Evolutionary conservation across 64 coral and sea anemone genomes (phyloP), one percentile per base, ranked within the genome.

Genomic region (Orbicella faveolata): DNA sequence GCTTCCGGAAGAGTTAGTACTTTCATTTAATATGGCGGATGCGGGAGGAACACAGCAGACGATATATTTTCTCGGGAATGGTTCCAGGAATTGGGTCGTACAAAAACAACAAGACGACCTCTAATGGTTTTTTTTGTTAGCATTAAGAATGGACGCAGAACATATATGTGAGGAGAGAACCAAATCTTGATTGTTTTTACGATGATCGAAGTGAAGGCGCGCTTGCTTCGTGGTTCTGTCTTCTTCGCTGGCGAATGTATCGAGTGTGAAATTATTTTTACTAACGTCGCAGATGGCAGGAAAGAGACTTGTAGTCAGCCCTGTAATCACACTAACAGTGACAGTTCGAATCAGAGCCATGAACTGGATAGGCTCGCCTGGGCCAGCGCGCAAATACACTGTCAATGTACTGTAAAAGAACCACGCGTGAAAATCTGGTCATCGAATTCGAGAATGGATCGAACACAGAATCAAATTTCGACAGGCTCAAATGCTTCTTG

Each of bases 361-460:
- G 87, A 91, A 83, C 80, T 85, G n/a, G 97, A 99, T 65, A 92
- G 89, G 15, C 57, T 99, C 36, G 97, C 97, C 1, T 99, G 97
- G 97, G 94, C 97, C 9, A 99, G 97, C 87, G 97, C 88, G 19
- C 97, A 99, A 90, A 93, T 99, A 9, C 97, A 99, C 74, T 99
- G 97, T 82, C 97, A 99, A 23, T 99, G 97, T 80, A 87, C 94
- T 16, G 83, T 99, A n/a, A 99, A 95, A 37, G 93, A 94, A 80
- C 63, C 85, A 3, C 83, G 97, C 26, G 91, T 99, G 11, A 16
- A 91, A 39, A 75, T 98, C 19, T 90, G 83, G 25, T 11, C 23
- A 11, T 26, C 67, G 67, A 70, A 70, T 54, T 75, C 79, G 48
- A 77, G 81, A 33, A 86, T 30, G 6, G 80, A 92, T 90, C 80